Base-by-base conservation (phyloP, 2,113 vertebrate species). In the Caloenas nicobarica region DNA sequence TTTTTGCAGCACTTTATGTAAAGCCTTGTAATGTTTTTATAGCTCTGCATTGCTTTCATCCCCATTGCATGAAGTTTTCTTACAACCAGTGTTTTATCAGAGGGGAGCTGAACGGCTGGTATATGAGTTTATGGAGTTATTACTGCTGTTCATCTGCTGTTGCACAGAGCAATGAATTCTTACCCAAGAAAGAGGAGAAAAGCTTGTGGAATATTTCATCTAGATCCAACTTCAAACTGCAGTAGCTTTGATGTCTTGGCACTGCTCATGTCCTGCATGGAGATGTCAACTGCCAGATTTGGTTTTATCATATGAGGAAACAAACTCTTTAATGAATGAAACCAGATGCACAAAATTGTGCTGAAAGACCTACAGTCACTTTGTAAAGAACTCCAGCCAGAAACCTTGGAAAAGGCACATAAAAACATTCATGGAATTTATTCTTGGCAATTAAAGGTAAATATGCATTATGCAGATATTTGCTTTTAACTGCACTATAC, bases 381-480 rank as follows among this genome's bases (percentile, higher is more conserved):
- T 68, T 71, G 81, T 51, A 83, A 86, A 78, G 89, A 77, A 46
- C 51, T 90, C 33, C 3, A 83, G 76, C 53, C 91, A 93, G 54
- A 70, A 89, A 44, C 69, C 36, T 80, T 91, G 51, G 86, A 92
- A 95, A 93, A 90, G 44, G 42, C 62, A 82, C 40, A 16, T 22
- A 73, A 85, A 95, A 95, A 34, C 77, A 94, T 80, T 66, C 1
- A 29, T 71, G 94, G 89, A 94, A 89, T 96, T 85, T 91, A n/a
- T 73, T 90, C 88, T 95, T 93, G 93, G 90, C 90, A 93, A 38
- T 56, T 34, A 46, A 61, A 93, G 74, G 91, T 85, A 95, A 95
- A 92, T 80, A 72, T 0, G 2, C 33, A 56, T 94, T 91, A 96
- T 86, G 85, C 71, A 89, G 76, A 74, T 57, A 60, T 33, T 84